Conservation (phyloP, 2,888 invertebrate genomes). For the Orchestes rusci region DNA sequence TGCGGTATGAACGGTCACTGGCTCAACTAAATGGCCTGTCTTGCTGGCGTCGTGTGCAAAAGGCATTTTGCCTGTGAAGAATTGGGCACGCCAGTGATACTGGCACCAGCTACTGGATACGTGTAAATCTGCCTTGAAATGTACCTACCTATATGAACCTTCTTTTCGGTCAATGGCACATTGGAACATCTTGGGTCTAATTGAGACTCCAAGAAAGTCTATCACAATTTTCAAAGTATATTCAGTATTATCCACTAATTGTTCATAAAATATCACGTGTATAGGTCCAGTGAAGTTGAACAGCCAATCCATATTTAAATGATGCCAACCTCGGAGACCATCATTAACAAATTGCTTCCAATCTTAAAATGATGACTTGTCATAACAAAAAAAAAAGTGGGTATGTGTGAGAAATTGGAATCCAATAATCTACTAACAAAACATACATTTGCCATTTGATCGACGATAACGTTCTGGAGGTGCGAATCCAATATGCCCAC, state of each 20-base stretch:
- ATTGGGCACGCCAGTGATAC: too few species aligned
- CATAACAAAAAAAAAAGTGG: not conserved
- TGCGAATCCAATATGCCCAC: constrained; percentile 74
- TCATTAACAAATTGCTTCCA: constrained; percentile 65
- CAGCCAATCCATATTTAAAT: constrained; percentile 64
- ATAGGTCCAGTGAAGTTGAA: constrained; percentile 60
- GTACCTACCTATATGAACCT: constrained; percentile 58
- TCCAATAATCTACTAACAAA: not conserved
- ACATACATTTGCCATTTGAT: constrained; percentile 54
- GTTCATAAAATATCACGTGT: constrained; percentile 64
- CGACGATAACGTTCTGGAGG: constrained; percentile 58
- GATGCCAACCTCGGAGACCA: constrained; percentile 61
- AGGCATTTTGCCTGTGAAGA: too few species aligned
- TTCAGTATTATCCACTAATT: constrained; percentile 55
- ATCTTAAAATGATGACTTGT: constrained; percentile 45
- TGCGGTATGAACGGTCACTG: too few species aligned
- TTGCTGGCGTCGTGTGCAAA: too few species aligned
- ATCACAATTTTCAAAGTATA: constrained; percentile 52
- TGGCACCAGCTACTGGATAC: too few species aligned
- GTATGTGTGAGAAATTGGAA: not conserved
- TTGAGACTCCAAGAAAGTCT: constrained; percentile 47
- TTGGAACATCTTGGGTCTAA: constrained; percentile 30
- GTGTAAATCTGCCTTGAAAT: too few species aligned
- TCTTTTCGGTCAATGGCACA: constrained; percentile 41
- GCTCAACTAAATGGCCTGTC: too few species aligned